Evolutionary conservation across 2,888 invertebrate species (phyloP).

Genomic region (Sesia bembeciformis): DNA sequence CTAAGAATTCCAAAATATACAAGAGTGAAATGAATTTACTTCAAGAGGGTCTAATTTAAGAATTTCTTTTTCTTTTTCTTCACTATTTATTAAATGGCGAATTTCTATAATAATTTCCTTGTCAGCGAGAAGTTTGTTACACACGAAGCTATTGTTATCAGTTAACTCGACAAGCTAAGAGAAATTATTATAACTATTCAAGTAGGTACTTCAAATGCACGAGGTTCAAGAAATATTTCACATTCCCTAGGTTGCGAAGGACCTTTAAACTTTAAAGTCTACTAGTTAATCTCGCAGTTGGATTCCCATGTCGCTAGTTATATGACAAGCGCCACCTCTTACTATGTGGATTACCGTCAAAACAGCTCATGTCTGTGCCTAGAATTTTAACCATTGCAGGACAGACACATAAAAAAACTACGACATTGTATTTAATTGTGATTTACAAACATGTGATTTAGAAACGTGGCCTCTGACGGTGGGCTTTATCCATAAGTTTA

Average conservation of each 20-base stretch:
- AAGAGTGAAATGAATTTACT: neutral
- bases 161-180: conserved; percentile 2
- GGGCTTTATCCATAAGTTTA: too few species aligned
- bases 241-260: conserved; percentile 4
- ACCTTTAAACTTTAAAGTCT: conserved; percentile 2
- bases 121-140: neutral
- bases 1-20: neutral
- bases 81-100: neutral
- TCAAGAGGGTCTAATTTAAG: neutral
- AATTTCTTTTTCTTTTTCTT: neutral
- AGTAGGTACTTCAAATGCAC: conserved; percentile 5
- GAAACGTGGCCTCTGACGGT: too few species aligned
- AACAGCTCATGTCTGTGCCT: neutral
- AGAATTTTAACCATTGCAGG: neutral
- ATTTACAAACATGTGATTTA: too few species aligned
- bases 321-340: conserved; percentile 6
- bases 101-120: neutral
- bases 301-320: conserved; percentile 1
- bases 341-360: neutral
- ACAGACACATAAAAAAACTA: too few species aligned
- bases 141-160: neutral
- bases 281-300: conserved; percentile 5
- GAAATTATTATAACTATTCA: conserved; percentile 6
- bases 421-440: too few species aligned
- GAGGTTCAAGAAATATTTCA: conserved; percentile 3